These are phyloP conservation scores for Montipora foliosa DNA, from an alignment of 64 coral and sea anemone species.

Conservation along the genomic window DNA sequence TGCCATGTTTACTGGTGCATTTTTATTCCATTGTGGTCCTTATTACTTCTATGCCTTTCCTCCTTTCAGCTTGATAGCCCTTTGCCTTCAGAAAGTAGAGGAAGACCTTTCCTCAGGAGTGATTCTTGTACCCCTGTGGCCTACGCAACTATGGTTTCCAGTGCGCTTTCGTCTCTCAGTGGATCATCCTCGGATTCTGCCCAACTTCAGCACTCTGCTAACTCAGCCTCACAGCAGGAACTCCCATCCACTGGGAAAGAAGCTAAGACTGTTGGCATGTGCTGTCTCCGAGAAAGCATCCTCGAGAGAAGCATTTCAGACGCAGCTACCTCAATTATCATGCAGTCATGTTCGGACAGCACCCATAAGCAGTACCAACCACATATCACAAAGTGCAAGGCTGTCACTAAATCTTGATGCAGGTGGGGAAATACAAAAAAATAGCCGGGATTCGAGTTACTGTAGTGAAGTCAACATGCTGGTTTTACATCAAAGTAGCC, in stretches of 20 bases:
- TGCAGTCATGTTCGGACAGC: not conserved
- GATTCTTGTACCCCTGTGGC: conserved; percentile 32
- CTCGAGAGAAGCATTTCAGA: not conserved
- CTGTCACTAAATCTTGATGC: too few species aligned
- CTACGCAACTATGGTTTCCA: conserved; percentile 33
- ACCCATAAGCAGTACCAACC: not conserved
- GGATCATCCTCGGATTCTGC: conserved; percentile 25
- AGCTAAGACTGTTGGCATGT: conserved; percentile 23
- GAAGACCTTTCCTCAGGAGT: conserved; percentile 37
- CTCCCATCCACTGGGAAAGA: conserved; percentile 33
- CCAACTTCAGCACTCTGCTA: conserved; percentile 16
- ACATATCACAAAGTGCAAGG: not conserved
- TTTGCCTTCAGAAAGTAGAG: conserved; percentile 35
- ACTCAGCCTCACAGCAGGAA: conserved; percentile 42
- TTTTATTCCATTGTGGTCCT: not conserved
- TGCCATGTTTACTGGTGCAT: too few species aligned
- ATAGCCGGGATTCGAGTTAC: too few species aligned
- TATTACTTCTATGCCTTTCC: not conserved
- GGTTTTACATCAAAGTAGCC: too few species aligned
- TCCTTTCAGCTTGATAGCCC: not conserved
- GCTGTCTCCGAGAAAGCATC: conserved; percentile 41
- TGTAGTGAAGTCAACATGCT: too few species aligned
- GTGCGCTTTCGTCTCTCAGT: not conserved
- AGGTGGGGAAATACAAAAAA: too few species aligned
- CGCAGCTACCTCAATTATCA: not conserved